These are phyloP conservation scores for Dallia pectoralis DNA, from an alignment of 2,797 vertebrate species.

Conservation along the genomic window DNA sequence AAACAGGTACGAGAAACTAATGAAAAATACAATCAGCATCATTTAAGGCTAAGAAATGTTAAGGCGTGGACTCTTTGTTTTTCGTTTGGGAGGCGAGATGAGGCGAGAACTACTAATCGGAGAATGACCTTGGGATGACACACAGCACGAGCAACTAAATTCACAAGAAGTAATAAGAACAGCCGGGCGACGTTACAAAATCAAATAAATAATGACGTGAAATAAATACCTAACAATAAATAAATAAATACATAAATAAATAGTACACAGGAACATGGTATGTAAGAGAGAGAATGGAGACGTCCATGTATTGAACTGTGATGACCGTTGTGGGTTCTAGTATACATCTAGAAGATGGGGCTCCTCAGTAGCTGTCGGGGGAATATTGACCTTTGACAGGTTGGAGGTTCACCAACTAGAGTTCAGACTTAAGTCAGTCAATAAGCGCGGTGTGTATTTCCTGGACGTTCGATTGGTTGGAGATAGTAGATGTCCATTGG, in stretches of 20 bases:
- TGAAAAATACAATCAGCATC: constrained; percentile 53
- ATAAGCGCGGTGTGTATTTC: not conserved
- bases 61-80: constrained; percentile 40
- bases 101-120: constrained; percentile 50
- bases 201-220: constrained; percentile 80
- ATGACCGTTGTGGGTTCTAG: constrained; percentile 50
- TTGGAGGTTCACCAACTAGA: not conserved
- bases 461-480: not conserved
- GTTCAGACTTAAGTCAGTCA: not conserved
- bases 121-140: constrained; percentile 37
- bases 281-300: constrained; percentile 45
- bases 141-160: constrained; percentile 55
- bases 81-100: constrained; percentile 34
- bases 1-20: constrained; percentile 40
- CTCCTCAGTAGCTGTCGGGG: constrained; percentile 53
- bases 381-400: not conserved
- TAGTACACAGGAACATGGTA: constrained; percentile 65
- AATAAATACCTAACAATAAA: constrained; percentile 83
- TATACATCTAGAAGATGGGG: constrained; percentile 51
- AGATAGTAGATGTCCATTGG: not conserved
- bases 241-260: constrained; percentile 87
- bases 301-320: constrained; percentile 41
- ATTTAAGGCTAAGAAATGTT: constrained; percentile 65
- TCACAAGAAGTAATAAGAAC: constrained; percentile 62
- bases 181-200: constrained; percentile 59